Evolutionary conservation across 2,797 vertebrate species (phyloP), one percentile per base, ranked within the genome.

Genomic region (Erpetoichthys calabaricus): DNA sequence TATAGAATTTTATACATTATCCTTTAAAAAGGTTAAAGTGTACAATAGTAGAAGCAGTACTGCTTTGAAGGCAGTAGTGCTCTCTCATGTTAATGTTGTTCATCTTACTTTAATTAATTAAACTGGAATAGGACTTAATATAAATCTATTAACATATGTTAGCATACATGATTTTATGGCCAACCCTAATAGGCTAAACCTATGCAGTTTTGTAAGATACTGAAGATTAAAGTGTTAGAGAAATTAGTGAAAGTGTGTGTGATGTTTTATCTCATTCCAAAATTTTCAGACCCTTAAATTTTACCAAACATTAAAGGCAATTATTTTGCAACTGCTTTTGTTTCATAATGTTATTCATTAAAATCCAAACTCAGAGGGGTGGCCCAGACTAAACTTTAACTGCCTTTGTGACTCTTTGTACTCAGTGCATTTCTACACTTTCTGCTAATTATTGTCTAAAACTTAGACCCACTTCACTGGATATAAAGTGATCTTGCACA

Each of bases 251-350:
- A 45, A 45, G 54, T 25, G 67, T 62, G 57, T 67, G 62, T 54
- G 5, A 60, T 71, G 72, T 82, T 85, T 82, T 62, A 85, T 85
- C 73, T 75, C 54, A 42, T 73, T 81, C 76, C 77, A 79, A 59
- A 2, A 55, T 65, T 7, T 42, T 8, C 46, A 25, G 25, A 25
- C 25, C 25, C 25, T 25, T 25, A 25, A 25, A 25, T 25, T 25
- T 25, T 25, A 25, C 25, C 25, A 25, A 25, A 2, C 25, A 25
- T 25, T 25, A 54, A 25, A 25, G 3, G 51, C 5, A 52, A 52
- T 52, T 52, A 5, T 9, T 52, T 52, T 52, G 10, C 10, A 25
- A 25, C 41, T 25, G 10, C 42, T 41, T 42, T 6, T n/a, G 6
- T 8, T 42, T 42, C 42, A 44, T 54, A 54, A 54, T 7, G 41